Base-by-base conservation (phyloP, 2,113 vertebrate species). In the Scomber japonicus region DNA sequence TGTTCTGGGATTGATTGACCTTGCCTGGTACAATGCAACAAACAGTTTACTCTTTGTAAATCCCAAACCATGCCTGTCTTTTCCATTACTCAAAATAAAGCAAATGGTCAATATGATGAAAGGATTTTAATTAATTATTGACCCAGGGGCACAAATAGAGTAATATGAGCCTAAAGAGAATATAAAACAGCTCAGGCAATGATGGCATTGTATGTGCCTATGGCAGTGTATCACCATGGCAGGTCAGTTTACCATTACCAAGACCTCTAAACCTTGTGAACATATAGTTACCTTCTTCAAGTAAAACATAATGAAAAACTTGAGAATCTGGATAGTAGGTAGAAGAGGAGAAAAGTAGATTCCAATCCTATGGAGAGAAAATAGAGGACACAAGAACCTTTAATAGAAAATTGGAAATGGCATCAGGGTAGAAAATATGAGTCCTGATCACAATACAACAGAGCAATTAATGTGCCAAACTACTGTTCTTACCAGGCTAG, bases 331-430 rank as follows among this genome's bases (percentile, higher is more conserved):
- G 69, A 99, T 97, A 78, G 93, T 92, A 17, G 98, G 98, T 69
- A 99, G 93, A 71, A 99, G 91, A 60, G 97, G 98, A 60, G 97
- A 96, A 88, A 99, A 99, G 92, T 97, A 97, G 78, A 98, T 96
- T 59, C 98, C 97, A 13, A 98, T 96, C 98, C 98, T 99, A 57
- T 0, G 35, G 71, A 44, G 55, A 88, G 86, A 84, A 74, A 77
- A 71, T 13, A 51, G 31, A 64, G 1, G 11, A 21, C 11, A 71
- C 7, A 79, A 74, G 46, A 71, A 17, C 3, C 30, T 30, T 64
- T 24, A 1, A 21, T 8, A 40, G 15, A 16, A 60, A 61, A 56
- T 46, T 40, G 5, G 16, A 16, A 56, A 16, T 17, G 31, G 46
- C 5, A 48, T 17, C 51, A 9, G 3, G 30, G n/a, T 11, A 60